A percentile compares a stretch with the other conserved stretches of the same genome.
Evolutionary conservation across 1,140 invertebrate genomes (phyloP).

Genomic region (Bombyx mandarina): DNA sequence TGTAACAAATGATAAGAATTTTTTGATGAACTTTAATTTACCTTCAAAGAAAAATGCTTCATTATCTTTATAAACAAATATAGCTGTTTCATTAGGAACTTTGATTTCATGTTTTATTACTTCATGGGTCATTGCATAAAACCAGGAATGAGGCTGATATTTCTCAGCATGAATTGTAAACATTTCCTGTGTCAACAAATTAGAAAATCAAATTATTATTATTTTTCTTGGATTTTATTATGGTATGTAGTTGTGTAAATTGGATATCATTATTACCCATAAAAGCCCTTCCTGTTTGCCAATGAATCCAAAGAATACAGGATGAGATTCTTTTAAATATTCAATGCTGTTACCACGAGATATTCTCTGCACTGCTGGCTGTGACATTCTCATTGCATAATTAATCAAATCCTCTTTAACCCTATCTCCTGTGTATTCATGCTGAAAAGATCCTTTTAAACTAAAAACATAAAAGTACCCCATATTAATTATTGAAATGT

Average conservation of each 20-base stretch:
- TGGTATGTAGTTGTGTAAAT: too few relatives aligned
- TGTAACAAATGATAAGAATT: not conserved
- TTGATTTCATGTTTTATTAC: conserved; percentile 79
- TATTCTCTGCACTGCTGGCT: conserved; percentile 87
- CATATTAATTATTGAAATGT: conserved; percentile 7
- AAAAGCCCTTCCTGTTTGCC: conserved; percentile 81
- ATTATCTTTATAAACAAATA: conserved; percentile 90
- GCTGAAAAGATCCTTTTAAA: conserved; percentile 87
- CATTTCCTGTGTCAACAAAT: conserved; percentile 71
- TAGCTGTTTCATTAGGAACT: conserved; percentile 75
- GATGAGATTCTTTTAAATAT: conserved; percentile 79
- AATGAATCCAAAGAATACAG: conserved; percentile 91
- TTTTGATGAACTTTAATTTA: conserved; percentile 13
- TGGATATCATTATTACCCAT: conserved; percentile 73
- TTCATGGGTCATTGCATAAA: conserved; percentile 82
- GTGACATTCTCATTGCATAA: conserved; percentile 91
- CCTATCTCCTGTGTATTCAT: conserved; percentile 91
- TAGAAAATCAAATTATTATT: conserved; percentile 16
- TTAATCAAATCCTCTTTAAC: conserved; percentile 93
- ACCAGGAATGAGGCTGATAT: conserved; percentile 88
- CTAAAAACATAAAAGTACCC: conserved; percentile 65
- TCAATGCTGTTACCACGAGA: conserved; percentile 84
- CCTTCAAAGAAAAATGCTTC: conserved; percentile 49
- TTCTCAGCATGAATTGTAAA: conserved; percentile 82
- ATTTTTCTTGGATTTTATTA: not conserved